Percentiles rank a stretch among this genome's conserved stretches.
These are phyloP conservation scores for Mesorhabditis spiculigera DNA, from an alignment of 2,888 invertebrate species.

Conservation along the genomic window DNA sequence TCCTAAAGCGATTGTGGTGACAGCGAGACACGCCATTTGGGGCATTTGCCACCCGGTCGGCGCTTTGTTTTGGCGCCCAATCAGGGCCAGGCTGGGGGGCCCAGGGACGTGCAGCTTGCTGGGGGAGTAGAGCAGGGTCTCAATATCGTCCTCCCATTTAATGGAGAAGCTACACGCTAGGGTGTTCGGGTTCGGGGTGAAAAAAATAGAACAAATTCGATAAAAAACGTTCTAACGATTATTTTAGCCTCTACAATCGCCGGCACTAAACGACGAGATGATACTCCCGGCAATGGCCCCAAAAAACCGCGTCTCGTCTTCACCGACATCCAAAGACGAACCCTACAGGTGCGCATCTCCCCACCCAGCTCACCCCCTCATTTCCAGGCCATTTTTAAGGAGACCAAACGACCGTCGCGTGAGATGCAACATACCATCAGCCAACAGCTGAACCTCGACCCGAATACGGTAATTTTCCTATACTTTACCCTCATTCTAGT, in stretches of 20 bases:
- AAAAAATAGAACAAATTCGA: not conserved
- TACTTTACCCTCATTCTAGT: not conserved
- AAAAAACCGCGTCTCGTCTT: conserved; percentile 99
- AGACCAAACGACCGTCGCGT: conserved; percentile 55
- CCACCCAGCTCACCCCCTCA: not conserved
- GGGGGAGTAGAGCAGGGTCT: too few species aligned
- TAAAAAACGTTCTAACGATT: not conserved
- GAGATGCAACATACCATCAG: conserved; percentile 57
- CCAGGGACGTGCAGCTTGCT: too few species aligned
- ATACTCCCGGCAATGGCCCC: conserved; percentile 14
- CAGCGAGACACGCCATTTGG: not conserved
- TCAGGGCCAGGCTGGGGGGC: too few species aligned
- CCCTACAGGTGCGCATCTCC: conserved; percentile 70
- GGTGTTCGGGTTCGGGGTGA: too few species aligned
- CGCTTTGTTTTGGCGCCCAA: too few species aligned
- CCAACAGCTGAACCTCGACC: conserved; percentile 50
- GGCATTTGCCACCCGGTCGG: not conserved
- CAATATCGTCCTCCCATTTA: too few species aligned
- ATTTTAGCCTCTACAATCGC: not conserved
- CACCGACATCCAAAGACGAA: conserved; percentile 99
- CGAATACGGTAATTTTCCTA: conserved; percentile 44
- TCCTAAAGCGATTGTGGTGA: not conserved
- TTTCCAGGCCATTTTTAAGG: conserved; percentile 55
- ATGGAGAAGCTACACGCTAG: too few species aligned
- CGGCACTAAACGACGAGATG: not conserved